phyloP scores from a whole-genome alignment of 2,113 vertebrate species.

The Chinchilla lanigera region DNA sequence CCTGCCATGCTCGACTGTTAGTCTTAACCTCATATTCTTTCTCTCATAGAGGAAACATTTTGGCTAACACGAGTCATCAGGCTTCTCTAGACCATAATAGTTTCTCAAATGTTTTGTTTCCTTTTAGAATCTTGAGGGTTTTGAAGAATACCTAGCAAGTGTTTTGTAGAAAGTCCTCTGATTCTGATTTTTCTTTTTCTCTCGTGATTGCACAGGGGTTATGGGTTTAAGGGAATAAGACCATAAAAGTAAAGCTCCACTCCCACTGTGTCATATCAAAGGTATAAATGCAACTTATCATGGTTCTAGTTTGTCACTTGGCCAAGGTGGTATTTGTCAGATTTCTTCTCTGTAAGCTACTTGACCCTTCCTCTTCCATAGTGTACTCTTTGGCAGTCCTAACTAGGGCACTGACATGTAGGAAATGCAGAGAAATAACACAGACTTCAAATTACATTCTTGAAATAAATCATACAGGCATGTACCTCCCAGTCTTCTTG shows the following conservation, averaged over 20 bases:
- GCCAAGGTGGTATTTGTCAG: not conserved
- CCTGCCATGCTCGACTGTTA: not conserved
- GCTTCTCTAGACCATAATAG: not conserved
- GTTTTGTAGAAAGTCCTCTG: conserved; percentile 28
- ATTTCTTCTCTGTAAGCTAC: not conserved
- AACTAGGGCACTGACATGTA: not conserved
- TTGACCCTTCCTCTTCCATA: not conserved
- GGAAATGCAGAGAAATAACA: not conserved
- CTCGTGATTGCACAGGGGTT: not conserved
- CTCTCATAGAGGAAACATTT: not conserved
- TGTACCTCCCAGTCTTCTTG: not conserved
- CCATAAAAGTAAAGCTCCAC: not conserved
- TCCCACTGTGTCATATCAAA: not conserved
- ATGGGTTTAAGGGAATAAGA: not conserved
- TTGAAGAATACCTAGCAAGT: not conserved
- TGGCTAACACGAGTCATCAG: not conserved
- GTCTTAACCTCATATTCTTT: not conserved
- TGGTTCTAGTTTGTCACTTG: not conserved
- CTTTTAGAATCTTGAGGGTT: not conserved
- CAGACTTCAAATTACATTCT: not conserved
- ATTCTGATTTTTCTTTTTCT: not conserved
- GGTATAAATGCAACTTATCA: not conserved
- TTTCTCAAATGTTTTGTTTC: not conserved
- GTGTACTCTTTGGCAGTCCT: not conserved
- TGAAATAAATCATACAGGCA: not conserved